A percentile compares a stretch with the other conserved stretches of the same genome.
Evolutionary conservation across 2,797 vertebrate genomes (phyloP).

Genomic region (Geotria australis): DNA sequence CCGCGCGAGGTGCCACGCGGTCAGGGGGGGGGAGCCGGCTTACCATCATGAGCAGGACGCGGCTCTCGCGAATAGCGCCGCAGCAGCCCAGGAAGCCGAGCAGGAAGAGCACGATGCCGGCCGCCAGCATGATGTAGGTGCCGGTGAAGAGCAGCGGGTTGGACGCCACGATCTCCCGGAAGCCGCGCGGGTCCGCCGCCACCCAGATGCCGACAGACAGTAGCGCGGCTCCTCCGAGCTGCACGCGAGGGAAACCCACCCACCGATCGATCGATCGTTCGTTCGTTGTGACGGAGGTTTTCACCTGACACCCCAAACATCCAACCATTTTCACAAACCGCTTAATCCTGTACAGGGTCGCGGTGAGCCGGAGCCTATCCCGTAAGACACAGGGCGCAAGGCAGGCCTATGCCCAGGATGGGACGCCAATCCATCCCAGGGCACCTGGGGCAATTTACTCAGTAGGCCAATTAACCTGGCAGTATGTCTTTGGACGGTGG

Average conservation of each 20-base stretch:
- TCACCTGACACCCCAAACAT: background rate
- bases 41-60: slow-evolving; percentile 43
- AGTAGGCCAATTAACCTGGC: too few species aligned
- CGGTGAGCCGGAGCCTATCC: too few species aligned
- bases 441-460: too few species aligned
- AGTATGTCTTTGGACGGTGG: too few species aligned
- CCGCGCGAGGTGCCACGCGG: too few species aligned
- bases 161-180: slow-evolving; percentile 63
- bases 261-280: too few species aligned
- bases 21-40: background rate
- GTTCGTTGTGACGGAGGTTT: background rate
- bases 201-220: slow-evolving; percentile 74
- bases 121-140: slow-evolving; percentile 56
- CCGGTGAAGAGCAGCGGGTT: slow-evolving; percentile 66
- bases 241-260: slow-evolving; percentile 3
- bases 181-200: slow-evolving; percentile 63
- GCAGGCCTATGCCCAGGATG: too few species aligned
- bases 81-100: slow-evolving; percentile 58
- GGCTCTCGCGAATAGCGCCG: slow-evolving; percentile 35
- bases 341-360: too few species aligned
- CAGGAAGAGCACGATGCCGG: slow-evolving; percentile 45
- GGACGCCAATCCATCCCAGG: too few species aligned
- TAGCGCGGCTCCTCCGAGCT: slow-evolving; percentile 69
- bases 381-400: too few species aligned
- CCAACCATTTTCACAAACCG: background rate